These are phyloP conservation scores for Antennarius maculatus DNA, from an alignment of 2,797 vertebrate genomes.

Conservation along the genomic window DNA sequence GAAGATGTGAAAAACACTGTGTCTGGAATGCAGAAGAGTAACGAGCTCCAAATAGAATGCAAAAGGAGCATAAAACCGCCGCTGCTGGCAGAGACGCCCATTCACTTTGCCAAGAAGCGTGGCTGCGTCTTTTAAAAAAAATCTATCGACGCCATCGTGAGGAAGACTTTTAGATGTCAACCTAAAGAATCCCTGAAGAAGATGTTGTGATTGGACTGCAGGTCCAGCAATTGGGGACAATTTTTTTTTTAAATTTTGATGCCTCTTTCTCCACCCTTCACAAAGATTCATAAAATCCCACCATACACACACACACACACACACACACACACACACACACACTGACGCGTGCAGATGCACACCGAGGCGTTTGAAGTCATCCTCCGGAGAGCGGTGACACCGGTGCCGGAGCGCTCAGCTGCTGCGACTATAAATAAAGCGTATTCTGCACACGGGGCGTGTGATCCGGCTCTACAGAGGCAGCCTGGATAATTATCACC, in stretches of 20 bases:
- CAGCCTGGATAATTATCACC: conserved; percentile 80
- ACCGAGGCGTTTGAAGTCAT: conserved; percentile 68
- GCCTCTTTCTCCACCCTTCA: conserved; percentile 27
- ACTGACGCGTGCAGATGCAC: conserved; percentile 28
- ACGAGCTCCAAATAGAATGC: conserved; percentile 24
- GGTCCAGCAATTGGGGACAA: background rate
- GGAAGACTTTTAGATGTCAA: background rate
- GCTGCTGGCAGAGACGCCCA: conserved; percentile 34
- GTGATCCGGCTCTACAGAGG: conserved; percentile 69
- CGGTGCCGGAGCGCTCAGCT: conserved; percentile 67
- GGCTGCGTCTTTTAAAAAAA: conserved; percentile 27
- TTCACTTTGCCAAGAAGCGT: conserved; percentile 29
- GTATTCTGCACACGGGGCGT: conserved; percentile 64
- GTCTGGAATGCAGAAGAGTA: conserved; percentile 19
- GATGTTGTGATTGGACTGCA: conserved; percentile 4
- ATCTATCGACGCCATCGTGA: conserved; percentile 19
- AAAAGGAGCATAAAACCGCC: conserved; percentile 25
- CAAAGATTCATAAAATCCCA: conserved; percentile 7
- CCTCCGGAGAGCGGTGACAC: conserved; percentile 76
- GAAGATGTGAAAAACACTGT: conserved; percentile 1
- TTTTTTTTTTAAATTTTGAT: conserved; percentile 31
- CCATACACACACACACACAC: background rate
- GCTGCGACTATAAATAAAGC: conserved; percentile 81
- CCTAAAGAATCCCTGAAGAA: background rate
- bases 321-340: conserved; percentile 3